Percentiles rank a stretch among this genome's conserved stretches.
phyloP scores from a whole-genome alignment of 2,797 vertebrate species.

The Siniperca obscura region DNA sequence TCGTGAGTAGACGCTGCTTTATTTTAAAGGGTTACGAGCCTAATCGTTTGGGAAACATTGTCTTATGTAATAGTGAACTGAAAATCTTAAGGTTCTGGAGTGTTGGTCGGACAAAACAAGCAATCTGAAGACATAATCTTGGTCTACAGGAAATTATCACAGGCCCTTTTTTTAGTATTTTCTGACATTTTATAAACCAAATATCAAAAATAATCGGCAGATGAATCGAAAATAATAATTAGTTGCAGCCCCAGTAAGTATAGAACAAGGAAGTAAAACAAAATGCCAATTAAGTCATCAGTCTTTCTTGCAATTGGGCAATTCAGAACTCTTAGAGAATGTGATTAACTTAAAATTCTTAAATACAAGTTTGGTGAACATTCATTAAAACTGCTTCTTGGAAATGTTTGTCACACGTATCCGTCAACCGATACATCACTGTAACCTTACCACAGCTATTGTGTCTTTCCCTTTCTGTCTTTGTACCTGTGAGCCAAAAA shows the following conservation, averaged over 20 bases:
- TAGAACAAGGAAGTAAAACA: background rate
- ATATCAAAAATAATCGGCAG: background rate
- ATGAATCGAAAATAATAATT: background rate
- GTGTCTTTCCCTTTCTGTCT: slow-evolving; percentile 12
- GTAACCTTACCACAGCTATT: background rate
- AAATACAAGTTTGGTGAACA: background rate
- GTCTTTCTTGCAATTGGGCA: background rate
- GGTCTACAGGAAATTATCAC: background rate
- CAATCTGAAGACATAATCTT: too few relatives aligned
- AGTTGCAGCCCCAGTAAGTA: background rate
- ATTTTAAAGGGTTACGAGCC: too few relatives aligned
- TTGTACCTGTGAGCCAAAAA: slow-evolving; percentile 29
- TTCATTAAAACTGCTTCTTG: background rate
- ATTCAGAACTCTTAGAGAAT: background rate
- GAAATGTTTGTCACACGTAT: background rate
- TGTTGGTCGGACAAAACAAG: too few relatives aligned
- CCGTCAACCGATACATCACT: background rate
- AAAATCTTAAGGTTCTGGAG: too few relatives aligned
- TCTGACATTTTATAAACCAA: background rate
- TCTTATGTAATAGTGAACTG: too few relatives aligned
- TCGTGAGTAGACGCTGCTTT: too few relatives aligned
- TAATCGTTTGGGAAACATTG: too few relatives aligned
- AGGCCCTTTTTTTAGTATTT: background rate
- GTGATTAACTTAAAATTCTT: background rate
- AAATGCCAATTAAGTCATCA: too few relatives aligned